Percentiles rank a stretch among this genome's conserved stretches.
Conservation (phyloP, 2,888 invertebrate genomes). For the Ichneumon xanthorius region DNA sequence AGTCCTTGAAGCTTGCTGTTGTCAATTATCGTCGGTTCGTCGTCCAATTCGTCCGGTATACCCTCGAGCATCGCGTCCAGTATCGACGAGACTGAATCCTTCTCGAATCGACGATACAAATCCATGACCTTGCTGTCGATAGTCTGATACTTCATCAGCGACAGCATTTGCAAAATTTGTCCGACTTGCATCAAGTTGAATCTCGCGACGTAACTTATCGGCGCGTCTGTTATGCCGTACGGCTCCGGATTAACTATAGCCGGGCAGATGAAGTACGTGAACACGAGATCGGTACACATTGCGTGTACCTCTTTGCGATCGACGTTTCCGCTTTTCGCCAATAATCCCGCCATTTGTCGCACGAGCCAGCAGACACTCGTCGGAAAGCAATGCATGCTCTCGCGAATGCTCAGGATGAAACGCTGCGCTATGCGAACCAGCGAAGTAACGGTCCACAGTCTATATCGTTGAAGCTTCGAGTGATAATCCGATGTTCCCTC, state of each 20-base stretch:
- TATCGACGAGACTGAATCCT: slow-evolving; percentile 91
- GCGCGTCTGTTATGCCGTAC: slow-evolving; percentile 96
- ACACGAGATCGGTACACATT: slow-evolving; percentile 96
- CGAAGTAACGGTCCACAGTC: slow-evolving; percentile 92
- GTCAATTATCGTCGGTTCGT: slow-evolving; percentile 85
- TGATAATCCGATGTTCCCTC: slow-evolving; percentile 91
- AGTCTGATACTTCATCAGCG: slow-evolving; percentile 93
- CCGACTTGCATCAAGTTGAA: slow-evolving; percentile 97
- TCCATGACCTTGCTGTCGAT: slow-evolving; percentile 91
- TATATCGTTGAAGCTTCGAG: slow-evolving; percentile 91
- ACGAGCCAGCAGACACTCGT: slow-evolving; percentile 96
- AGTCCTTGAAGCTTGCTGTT: slow-evolving; percentile 87
- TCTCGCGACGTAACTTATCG: slow-evolving; percentile 95
- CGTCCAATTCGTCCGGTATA: slow-evolving; percentile 82
- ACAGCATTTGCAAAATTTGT: slow-evolving; percentile 96
- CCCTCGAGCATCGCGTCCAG: slow-evolving; percentile 90
- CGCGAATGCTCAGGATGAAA: slow-evolving; percentile 93
- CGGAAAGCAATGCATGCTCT: slow-evolving; percentile 96
- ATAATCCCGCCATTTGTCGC: slow-evolving; percentile 91
- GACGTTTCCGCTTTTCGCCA: slow-evolving; percentile 87
- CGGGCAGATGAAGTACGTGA: slow-evolving; percentile 97
- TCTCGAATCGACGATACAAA: slow-evolving; percentile 92
- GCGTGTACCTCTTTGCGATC: slow-evolving; percentile 87
- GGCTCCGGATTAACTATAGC: slow-evolving; percentile 98
- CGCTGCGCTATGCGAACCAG: slow-evolving; percentile 92